Base-by-base conservation (phyloP, 2,888 invertebrate species). In the Dolichomitus sp. region DNA sequence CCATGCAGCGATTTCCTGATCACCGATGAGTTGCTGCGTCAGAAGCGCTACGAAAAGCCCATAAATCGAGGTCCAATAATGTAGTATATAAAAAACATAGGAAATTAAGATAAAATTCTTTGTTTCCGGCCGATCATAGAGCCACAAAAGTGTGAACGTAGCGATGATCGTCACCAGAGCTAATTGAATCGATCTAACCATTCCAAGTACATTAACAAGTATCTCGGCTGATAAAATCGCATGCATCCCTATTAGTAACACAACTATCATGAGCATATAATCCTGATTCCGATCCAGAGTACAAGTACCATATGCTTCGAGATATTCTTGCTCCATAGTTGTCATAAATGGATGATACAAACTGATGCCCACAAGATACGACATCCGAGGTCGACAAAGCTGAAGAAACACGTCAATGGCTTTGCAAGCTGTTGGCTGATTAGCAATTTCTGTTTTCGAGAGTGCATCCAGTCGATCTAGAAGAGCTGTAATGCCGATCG, bases 1-100 rank as follows among this genome's bases (percentile, higher is more conserved):
- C 80, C 80, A 80, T 11, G 74, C 68, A 30, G 80, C 74, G 14
- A 74, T 63, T 74, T 80, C 80, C 52, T 74, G n/a, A 45, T 80
- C 80, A 9, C 80, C 80, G 61, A 80, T 80, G 7, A 80, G 12
- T 33, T 19, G 74, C 4, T 80, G 61, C 5, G 74, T 80, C 23
- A 74, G 7, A 5, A 80, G 27, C 4, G 23, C 30, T 0, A 74
- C 74, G 23, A 74, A 74, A 9, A 80, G 50, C 9, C 74, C 74
- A 14, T 80, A 80, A 4, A 74, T 74, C 61, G 66, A 74, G 4
- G 33, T 68, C 59, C 73, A 80, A 33, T 74, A 74, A 4, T 74
- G 68, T 3, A 80, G 37, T 5, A 68, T 12, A 19, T 80, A 74
- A 52, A 40, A 73, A 45, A 80, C 52, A 14, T 61, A 0, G 42